Conservation (phyloP, 30 jellyfish, hydroid and myxozoan species). For the Chrysaora quinquecirrha region DNA sequence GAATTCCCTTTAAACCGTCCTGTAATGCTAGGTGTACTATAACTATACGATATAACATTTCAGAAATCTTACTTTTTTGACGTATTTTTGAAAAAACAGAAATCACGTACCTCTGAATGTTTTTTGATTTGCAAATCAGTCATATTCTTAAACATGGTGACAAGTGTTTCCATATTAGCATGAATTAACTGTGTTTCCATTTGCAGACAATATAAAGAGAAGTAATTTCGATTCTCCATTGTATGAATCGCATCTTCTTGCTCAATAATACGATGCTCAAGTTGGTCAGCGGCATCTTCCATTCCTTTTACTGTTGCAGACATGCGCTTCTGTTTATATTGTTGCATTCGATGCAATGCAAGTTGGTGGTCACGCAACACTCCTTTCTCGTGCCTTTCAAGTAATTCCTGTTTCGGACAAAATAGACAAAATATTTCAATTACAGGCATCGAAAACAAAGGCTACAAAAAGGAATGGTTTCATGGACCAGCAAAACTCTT, state of each 20-base stretch:
- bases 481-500: too few relatives aligned
- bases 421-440: too few relatives aligned
- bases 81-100: too few relatives aligned
- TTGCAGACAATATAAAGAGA: slow-evolving; percentile 90
- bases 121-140: slow-evolving; percentile 80
- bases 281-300: slow-evolving; percentile 87
- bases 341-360: slow-evolving; percentile 95
- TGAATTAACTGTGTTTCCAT: slow-evolving; percentile 95
- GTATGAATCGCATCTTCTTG: slow-evolving; percentile 97
- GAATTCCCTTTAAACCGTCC: too few relatives aligned
- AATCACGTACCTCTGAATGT: slow-evolving; percentile 93
- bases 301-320: slow-evolving; percentile 83
- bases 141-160: slow-evolving; percentile 74
- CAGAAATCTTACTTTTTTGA: too few relatives aligned
- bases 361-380: slow-evolving; percentile 97
- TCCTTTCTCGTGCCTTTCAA: slow-evolving; percentile 96
- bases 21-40: too few relatives aligned
- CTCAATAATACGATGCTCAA: slow-evolving; percentile 89
- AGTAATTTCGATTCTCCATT: slow-evolving; percentile 92
- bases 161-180: slow-evolving; percentile 81
- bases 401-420: slow-evolving; percentile 72
- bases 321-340: slow-evolving; percentile 88
- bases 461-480: too few relatives aligned
- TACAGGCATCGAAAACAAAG: too few relatives aligned
- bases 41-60: too few relatives aligned